phyloP scores from a whole-genome alignment of 2,888 invertebrate genomes.

The Gerris lacustris region DNA sequence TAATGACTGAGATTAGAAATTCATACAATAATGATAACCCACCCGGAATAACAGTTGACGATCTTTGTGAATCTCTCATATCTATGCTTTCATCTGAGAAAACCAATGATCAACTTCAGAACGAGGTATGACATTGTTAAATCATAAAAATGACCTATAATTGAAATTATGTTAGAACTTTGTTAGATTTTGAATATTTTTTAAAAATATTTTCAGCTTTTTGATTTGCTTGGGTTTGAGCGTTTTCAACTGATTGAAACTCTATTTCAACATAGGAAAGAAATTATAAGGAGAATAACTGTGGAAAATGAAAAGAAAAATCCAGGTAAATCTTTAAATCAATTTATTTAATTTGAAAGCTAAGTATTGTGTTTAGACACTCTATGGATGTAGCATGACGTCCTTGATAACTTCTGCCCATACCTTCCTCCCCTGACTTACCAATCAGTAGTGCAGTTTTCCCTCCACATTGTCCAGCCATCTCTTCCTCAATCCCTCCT shows the following conservation, averaged over 20 bases:
- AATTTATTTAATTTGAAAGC: conserved; percentile 8
- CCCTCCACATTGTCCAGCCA: no score
- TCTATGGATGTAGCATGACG: conserved; percentile 17
- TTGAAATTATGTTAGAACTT: no score
- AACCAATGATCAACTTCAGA: conserved; percentile 57
- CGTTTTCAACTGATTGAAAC: conserved; percentile 59
- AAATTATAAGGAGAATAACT: conserved; percentile 37
- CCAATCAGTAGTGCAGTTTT: not conserved
- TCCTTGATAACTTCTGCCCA: conserved; percentile 20
- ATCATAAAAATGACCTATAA: no score
- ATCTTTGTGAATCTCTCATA: conserved; percentile 48
- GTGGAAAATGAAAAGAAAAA: conserved; percentile 33
- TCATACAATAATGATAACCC: conserved; percentile 37
- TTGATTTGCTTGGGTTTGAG: conserved; percentile 82
- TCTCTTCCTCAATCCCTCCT: no score
- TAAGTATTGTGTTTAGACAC: conserved; percentile 11
- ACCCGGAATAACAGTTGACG: conserved; percentile 43
- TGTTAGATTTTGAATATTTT: no score
- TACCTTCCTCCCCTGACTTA: no score
- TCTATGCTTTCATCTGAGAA: conserved; percentile 49
- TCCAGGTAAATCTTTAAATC: conserved; percentile 20
- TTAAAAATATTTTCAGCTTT: conserved; percentile 41
- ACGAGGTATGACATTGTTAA: conserved; percentile 41
- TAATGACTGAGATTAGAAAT: conserved; percentile 44
- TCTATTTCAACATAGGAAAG: conserved; percentile 51